These are phyloP conservation scores for Dendrolimus kikuchii DNA, from an alignment of 1,140 invertebrate species.

Conservation along the genomic window DNA sequence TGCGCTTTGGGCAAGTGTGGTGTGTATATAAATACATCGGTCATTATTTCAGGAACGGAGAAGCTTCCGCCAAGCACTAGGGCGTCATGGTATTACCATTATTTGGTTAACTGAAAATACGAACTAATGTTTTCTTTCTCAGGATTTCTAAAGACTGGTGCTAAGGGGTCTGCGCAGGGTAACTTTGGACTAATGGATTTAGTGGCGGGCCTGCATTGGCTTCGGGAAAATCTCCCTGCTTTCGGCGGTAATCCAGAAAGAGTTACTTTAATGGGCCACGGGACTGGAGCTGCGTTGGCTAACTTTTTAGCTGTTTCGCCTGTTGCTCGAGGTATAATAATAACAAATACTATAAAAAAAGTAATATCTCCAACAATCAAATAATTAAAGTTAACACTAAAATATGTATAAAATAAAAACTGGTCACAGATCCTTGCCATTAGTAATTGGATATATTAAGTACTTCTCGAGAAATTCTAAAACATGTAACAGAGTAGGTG, in stretches of 20 bases:
- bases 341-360: no score
- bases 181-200: conserved; percentile 97
- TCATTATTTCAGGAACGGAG: no score
- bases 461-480: no score
- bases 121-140: conserved; percentile 17
- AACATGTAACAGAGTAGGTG: no score
- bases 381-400: not conserved
- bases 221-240: conserved; percentile 90
- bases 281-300: conserved; percentile 92
- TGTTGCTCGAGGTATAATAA: conserved; percentile 86
- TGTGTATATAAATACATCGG: no score
- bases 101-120: no score
- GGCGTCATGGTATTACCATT: no score
- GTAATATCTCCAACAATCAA: conserved; percentile 5
- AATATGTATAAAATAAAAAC: no score
- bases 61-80: no score
- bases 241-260: conserved; percentile 93
- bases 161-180: conserved; percentile 88
- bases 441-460: no score
- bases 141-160: conserved; percentile 92
- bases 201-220: conserved; percentile 93
- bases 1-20: no score
- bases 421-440: no score
- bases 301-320: conserved; percentile 96
- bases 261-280: conserved; percentile 93